Evolutionary conservation across 2,888 invertebrate genomes (phyloP).

Genomic region (Crocallis elinguaria): DNA sequence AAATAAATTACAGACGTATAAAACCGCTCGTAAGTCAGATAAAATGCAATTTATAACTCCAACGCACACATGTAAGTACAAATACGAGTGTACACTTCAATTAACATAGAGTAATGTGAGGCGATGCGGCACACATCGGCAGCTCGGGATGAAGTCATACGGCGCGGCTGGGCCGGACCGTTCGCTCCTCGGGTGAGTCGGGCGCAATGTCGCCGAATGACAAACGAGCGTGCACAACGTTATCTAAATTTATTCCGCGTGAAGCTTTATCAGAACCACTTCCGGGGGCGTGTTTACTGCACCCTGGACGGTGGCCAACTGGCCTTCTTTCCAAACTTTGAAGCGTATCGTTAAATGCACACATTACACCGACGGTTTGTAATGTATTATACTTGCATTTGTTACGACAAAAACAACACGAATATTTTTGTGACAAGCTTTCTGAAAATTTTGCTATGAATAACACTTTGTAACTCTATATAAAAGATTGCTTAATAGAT

Average conservation of each 20-base stretch:
- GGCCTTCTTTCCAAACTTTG: slow-evolving; percentile 62
- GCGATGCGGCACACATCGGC: slow-evolving; percentile 4
- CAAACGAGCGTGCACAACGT: slow-evolving; percentile 35
- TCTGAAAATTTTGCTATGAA: slow-evolving; percentile 21
- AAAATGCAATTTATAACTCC: slow-evolving; percentile 6
- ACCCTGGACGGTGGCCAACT: slow-evolving; percentile 69
- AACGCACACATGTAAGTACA: slow-evolving; percentile 1
- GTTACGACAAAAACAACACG: slow-evolving; percentile 53
- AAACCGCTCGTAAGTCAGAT: slow-evolving; percentile 14
- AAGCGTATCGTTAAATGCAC: slow-evolving; percentile 57
- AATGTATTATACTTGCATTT: slow-evolving; percentile 59
- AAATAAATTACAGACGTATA: slow-evolving; percentile 4
- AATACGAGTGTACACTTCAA: slow-evolving; percentile 1
- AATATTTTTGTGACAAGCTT: slow-evolving; percentile 43
- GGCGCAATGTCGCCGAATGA: slow-evolving; percentile 31
- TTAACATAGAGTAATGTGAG: slow-evolving; percentile 7
- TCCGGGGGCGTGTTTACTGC: slow-evolving; percentile 66
- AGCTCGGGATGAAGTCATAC: slow-evolving; percentile 14
- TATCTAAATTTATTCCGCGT: slow-evolving; percentile 51
- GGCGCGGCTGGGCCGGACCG: neutral
- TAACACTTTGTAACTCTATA: neutral
- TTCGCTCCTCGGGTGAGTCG: slow-evolving; percentile 23
- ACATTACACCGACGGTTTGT: slow-evolving; percentile 57
- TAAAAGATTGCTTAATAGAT: too few relatives aligned
- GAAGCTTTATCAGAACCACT: slow-evolving; percentile 53